phyloP scores from a whole-genome alignment of 2,113 vertebrate species.

The Indri indri region DNA sequence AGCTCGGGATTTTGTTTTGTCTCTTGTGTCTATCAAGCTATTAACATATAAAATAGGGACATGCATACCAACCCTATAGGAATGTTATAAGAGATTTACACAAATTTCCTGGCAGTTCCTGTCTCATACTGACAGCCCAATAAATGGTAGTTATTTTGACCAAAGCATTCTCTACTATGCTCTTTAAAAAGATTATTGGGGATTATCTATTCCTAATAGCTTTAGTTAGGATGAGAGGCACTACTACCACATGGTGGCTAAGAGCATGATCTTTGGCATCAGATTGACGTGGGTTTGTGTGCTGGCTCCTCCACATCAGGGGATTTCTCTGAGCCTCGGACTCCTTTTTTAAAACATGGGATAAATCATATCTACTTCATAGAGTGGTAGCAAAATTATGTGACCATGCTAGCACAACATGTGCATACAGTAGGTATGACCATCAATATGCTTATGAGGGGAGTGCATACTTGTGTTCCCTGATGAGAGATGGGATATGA shows the following conservation, averaged over 20 bases:
- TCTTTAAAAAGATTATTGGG: background rate
- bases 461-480: background rate
- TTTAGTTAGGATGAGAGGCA: background rate
- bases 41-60: background rate
- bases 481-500: background rate
- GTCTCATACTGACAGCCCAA: background rate
- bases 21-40: background rate
- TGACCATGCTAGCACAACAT: background rate
- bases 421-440: background rate
- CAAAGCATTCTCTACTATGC: background rate
- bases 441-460: background rate
- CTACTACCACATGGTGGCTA: background rate
- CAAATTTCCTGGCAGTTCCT: background rate
- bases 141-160: background rate
- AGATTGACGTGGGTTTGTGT: background rate
- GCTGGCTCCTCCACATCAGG: background rate
- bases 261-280: background rate
- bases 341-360: background rate
- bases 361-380: background rate
- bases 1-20: background rate
- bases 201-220: background rate
- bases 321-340: background rate
- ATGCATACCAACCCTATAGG: background rate
- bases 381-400: background rate
- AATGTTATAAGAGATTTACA: background rate